phyloP scores from a whole-genome alignment of 37 sponge, comb jelly and placozoan species.

The Sycon ciliatum region DNA sequence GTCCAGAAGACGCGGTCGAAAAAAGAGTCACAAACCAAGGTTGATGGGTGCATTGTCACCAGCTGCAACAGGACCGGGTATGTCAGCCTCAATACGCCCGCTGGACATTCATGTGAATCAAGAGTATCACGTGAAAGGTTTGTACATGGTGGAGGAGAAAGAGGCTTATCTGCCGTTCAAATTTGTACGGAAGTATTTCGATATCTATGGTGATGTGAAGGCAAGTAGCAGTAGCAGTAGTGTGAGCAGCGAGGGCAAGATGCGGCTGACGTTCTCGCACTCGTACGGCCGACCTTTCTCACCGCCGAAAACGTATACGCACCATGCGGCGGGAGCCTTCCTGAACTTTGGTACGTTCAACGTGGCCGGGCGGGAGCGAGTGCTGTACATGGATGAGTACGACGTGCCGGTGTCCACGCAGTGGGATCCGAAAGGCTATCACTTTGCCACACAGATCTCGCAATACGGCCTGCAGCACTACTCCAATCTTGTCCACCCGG shows the following conservation, averaged over 20 bases:
- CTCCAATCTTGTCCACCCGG: not conserved
- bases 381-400: not conserved
- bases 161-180: not conserved
- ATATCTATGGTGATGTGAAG: not conserved
- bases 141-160: no score
- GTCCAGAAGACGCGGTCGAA: no score
- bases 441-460: not conserved
- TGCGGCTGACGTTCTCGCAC: not conserved
- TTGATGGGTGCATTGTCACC: no score
- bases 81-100: no score
- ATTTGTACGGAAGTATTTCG: constrained; percentile 1
- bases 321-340: not conserved
- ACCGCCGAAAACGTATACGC: not conserved
- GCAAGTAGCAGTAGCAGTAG: not conserved
- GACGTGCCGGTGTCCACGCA: not conserved
- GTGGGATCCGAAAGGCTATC: not conserved
- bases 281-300: not conserved
- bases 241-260: no score
- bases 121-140: no score
- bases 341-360: not conserved
- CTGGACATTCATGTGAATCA: no score
- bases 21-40: no score
- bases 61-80: no score
- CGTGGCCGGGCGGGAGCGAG: not conserved
- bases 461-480: not conserved